Conservation (phyloP, 2,797 vertebrate species). For the Pseudochirops corinnae region DNA sequence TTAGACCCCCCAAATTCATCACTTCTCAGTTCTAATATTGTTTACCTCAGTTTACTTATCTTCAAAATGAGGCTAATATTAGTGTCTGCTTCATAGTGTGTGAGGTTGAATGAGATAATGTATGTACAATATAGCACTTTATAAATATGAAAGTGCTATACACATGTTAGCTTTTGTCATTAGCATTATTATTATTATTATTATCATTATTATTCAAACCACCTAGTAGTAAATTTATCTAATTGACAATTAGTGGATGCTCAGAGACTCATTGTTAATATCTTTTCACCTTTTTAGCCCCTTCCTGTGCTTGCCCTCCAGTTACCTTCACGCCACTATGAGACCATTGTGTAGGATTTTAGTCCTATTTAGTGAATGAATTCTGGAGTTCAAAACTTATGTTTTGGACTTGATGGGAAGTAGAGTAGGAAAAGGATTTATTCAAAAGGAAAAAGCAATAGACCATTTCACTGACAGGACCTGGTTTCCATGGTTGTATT, state of each 20-base stretch:
- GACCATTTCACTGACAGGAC: background rate
- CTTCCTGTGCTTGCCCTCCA: background rate
- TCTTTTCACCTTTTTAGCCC: background rate
- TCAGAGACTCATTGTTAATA: background rate
- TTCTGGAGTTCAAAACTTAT: background rate
- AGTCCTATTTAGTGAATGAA: background rate
- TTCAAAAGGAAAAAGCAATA: background rate
- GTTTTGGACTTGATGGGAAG: background rate
- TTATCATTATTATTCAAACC: background rate
- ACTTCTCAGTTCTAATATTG: background rate
- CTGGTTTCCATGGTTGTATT: background rate
- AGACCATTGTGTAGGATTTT: background rate
- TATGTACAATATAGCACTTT: background rate
- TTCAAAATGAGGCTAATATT: background rate
- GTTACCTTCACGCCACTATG: background rate
- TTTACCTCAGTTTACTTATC: background rate
- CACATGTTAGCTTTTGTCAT: background rate
- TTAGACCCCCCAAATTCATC: background rate
- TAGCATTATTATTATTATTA: background rate
- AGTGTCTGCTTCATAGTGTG: background rate
- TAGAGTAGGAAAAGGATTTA: background rate
- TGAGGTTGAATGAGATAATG: background rate
- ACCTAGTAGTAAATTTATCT: background rate
- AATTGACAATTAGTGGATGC: background rate
- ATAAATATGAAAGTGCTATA: background rate